phyloP scores from a whole-genome alignment of 2,113 vertebrate species.

The Nibea albiflora region DNA sequence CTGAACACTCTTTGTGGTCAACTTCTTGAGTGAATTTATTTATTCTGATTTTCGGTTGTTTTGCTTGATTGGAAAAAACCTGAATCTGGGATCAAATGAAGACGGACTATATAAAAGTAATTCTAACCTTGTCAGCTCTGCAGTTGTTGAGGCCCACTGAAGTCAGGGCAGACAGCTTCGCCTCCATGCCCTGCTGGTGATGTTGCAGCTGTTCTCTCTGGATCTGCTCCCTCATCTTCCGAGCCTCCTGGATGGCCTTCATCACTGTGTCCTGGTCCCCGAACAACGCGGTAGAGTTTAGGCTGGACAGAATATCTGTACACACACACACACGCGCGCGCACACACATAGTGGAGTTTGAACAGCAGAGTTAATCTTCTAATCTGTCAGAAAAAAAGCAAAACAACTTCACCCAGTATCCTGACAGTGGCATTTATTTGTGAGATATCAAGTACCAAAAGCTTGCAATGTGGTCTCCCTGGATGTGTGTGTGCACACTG shows the following conservation, averaged over 20 bases:
- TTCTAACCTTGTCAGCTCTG: slow-evolving; percentile 94
- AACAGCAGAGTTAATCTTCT: neutral
- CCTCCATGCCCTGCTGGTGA: slow-evolving; percentile 93
- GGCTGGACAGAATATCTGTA: slow-evolving; percentile 97
- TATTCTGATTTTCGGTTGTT: neutral
- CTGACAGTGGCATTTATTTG: slow-evolving; percentile 10
- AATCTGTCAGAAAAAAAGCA: neutral
- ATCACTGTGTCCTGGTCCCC: slow-evolving; percentile 99
- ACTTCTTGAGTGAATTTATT: neutral
- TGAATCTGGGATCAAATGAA: slow-evolving; percentile 32
- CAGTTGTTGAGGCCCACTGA: slow-evolving; percentile 96
- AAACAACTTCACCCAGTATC: neutral
- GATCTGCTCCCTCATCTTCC: slow-evolving; percentile 99
- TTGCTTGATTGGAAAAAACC: slow-evolving; percentile 37
- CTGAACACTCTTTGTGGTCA: slow-evolving; percentile 52
- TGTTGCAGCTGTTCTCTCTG: slow-evolving; percentile 92
- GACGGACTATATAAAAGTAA: slow-evolving; percentile 5
- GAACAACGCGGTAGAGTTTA: slow-evolving; percentile 97
- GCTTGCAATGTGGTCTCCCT: slow-evolving; percentile 15
- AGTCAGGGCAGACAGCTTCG: slow-evolving; percentile 92
- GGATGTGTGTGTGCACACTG: slow-evolving; percentile 6
- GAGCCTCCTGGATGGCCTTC: slow-evolving; percentile 99
- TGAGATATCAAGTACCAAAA: neutral
- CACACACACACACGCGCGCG: slow-evolving; percentile 31
- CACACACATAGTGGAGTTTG: slow-evolving; percentile 1